Percentiles rank a stretch among this genome's conserved stretches.
Evolutionary conservation across 2,888 invertebrate genomes (phyloP).

Genomic region (Mimumesa dahlbomi): DNA sequence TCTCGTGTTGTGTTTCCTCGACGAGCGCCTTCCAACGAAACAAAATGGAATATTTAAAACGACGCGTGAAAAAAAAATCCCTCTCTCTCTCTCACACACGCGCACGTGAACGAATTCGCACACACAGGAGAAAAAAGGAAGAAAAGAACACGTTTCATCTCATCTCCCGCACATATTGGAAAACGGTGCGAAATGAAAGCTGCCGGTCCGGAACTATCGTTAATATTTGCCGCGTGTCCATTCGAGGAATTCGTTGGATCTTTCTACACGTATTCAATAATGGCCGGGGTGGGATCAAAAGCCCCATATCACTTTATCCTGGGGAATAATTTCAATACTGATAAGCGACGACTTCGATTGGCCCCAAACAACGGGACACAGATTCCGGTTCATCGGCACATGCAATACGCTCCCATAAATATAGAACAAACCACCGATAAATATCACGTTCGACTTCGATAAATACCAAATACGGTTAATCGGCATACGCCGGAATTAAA

Average conservation of each 20-base stretch:
- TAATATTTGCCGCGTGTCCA: no score
- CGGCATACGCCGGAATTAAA: conserved; percentile 37
- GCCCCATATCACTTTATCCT: conserved; percentile 8
- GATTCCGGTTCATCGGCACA: not conserved
- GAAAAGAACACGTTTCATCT: no score
- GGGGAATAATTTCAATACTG: conserved; percentile 30
- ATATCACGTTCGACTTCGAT: conserved; percentile 35
- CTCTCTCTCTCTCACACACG: no score
- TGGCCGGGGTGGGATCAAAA: no score
- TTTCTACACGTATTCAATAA: no score
- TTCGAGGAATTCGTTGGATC: no score
- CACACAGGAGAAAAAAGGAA: no score
- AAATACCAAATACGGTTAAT: conserved; percentile 43
- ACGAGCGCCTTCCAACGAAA: conserved; percentile 82
- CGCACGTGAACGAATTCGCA: no score
- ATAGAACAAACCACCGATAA: conserved; percentile 24
- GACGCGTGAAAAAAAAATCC: no score
- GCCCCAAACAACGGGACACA: conserved; percentile 15
- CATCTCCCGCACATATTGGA: no score
- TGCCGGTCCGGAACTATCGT: no score
- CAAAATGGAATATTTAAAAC: not conserved
- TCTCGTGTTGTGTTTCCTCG: conserved; percentile 94
- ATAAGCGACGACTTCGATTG: conserved; percentile 30
- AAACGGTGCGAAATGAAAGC: no score
- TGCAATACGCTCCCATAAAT: conserved; percentile 25